These are phyloP conservation scores for Halisarca cf. caerulea DNA, from an alignment of 37 sponge, comb jelly and placozoan species.

Conservation along the genomic window DNA sequence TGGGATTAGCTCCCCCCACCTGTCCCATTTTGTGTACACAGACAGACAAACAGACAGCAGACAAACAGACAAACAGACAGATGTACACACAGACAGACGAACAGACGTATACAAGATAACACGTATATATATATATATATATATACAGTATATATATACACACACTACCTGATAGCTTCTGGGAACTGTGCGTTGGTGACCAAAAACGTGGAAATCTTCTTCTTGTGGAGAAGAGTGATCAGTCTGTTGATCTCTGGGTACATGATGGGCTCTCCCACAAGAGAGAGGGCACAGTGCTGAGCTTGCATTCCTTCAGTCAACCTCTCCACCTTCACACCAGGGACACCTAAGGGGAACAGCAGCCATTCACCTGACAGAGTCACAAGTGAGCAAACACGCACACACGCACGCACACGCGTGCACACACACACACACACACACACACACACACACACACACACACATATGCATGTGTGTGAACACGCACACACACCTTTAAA, in stretches of 20 bases:
- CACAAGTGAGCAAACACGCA: neutral
- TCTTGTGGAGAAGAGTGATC: slow-evolving; percentile 71
- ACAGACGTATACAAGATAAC: too few species aligned
- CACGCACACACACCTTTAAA: slow-evolving; percentile 90
- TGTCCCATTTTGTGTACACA: too few species aligned
- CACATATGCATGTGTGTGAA: too few species aligned
- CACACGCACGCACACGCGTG: too few species aligned
- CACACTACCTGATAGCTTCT: slow-evolving; percentile 86
- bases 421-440: too few species aligned
- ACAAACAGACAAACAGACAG: too few species aligned
- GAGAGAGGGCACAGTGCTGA: slow-evolving; percentile 92
- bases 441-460: too few species aligned
- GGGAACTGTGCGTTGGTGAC: slow-evolving; percentile 98
- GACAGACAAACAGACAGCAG: too few species aligned
- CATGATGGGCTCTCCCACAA: slow-evolving; percentile 98
- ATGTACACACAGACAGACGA: too few species aligned
- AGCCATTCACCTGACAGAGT: neutral
- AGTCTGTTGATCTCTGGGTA: slow-evolving; percentile 92
- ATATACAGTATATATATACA: too few species aligned
- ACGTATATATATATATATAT: too few species aligned
- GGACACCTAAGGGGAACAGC: slow-evolving; percentile 72
- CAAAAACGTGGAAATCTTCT: slow-evolving; percentile 88
- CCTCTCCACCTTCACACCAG: slow-evolving; percentile 87
- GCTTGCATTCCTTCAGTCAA: slow-evolving; percentile 84
- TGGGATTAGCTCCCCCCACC: too few species aligned